Base-by-base conservation (phyloP, 2,888 invertebrate genomes). In the Cephus spinipes region DNA sequence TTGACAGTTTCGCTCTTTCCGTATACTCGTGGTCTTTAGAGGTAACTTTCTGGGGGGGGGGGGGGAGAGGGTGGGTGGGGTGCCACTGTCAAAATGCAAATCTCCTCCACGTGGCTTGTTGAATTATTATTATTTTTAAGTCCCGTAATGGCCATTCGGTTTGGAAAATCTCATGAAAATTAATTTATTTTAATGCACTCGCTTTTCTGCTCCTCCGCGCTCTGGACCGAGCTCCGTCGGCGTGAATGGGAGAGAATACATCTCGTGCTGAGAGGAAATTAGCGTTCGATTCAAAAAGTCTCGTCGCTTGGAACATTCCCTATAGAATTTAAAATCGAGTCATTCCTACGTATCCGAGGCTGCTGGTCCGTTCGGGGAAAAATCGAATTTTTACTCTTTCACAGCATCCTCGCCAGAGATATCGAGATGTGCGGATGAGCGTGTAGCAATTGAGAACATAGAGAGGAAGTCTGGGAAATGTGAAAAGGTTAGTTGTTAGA, bases 151-250 rank as follows among this genome's bases (percentile, higher is more conserved):
- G 85, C 87, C 86, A 86, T 86, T 87, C 85, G 85, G 83, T 85
- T 85, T 81, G 84, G 85, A 83, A 88, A 87, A 87, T 87, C 88
- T 88, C 88, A 88, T 88, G 88, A 88, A 88, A 88, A 88, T 88
- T 88, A 88, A 88, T 88, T 88, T 88, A 88, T 88, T 88, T 88
- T 88, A 88, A 88, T 88, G 88, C 86, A 87, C 86, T 83, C 82
- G 84, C 85, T 83, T 85, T 23, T 23, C 4, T 23, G 1, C 23
- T 23, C 40, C 9, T 55, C 23, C 6, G 3, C 4, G 6, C 15
- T 40, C 15, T 15, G 40, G 40, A 40, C 23, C 36, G 4, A 1
- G 40, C 23, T 15, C 1, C 23, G 23, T 85, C n/a, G 23, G 30
- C 31, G 68, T 31, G 4, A 71, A 35, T 3, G 40, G 73, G 73